Evolutionary conservation across 1,140 invertebrate species (phyloP).

Genomic region (Drosophila ogumai): DNA sequence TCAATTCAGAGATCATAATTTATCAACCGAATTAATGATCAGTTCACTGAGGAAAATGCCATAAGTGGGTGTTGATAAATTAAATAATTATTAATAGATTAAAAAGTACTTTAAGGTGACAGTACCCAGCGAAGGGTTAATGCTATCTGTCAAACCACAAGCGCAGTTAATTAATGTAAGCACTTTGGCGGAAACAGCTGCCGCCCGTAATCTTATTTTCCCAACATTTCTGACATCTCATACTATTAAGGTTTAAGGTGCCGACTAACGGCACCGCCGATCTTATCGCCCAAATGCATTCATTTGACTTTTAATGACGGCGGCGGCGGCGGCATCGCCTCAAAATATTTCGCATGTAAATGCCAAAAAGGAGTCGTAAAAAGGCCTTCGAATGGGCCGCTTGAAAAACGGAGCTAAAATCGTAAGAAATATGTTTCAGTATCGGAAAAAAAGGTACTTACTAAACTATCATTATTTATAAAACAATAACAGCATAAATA

Average conservation of each 20-base stretch:
- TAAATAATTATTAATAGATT: background rate
- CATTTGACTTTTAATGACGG: constrained; percentile 50
- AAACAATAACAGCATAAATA: background rate
- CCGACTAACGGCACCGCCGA: constrained; percentile 40
- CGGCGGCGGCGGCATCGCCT: constrained; percentile 7
- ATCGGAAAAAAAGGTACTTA: too few relatives aligned
- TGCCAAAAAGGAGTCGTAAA: constrained; percentile 60
- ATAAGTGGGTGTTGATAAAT: background rate
- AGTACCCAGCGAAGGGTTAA: constrained; percentile 24
- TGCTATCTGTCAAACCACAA: constrained; percentile 43
- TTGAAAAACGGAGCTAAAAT: background rate
- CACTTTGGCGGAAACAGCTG: constrained; percentile 43
- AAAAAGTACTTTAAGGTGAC: background rate
- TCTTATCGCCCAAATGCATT: constrained; percentile 30
- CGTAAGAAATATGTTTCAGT: background rate
- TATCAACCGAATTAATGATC: constrained; percentile 4
- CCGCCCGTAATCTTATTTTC: constrained; percentile 9
- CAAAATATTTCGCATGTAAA: constrained; percentile 50
- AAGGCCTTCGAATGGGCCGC: constrained; percentile 49
- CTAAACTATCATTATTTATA: background rate
- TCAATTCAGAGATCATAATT: constrained; percentile 3
- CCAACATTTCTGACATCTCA: constrained; percentile 14
- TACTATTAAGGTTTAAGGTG: constrained; percentile 38
- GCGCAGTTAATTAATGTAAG: constrained; percentile 70
- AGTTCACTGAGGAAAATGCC: constrained; percentile 1